Conservation (phyloP, 2,113 vertebrate species). For the Urocolius indicus region DNA sequence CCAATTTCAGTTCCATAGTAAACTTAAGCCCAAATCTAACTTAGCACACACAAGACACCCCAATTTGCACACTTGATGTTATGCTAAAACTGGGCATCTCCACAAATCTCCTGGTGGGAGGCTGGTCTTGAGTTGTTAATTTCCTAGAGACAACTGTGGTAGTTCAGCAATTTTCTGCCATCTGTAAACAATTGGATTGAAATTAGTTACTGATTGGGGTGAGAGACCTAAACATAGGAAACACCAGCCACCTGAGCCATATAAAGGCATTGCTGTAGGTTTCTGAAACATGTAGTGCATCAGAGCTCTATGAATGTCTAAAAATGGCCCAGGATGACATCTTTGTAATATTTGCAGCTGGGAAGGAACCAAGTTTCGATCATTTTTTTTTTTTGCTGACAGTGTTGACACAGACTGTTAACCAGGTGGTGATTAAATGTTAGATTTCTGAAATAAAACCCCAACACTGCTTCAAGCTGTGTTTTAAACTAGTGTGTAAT, state of each 20-base stretch:
- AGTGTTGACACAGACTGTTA: neutral
- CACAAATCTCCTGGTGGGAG: accelerated
- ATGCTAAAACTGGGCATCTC: neutral
- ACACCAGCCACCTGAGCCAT: neutral
- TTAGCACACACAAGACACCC: neutral
- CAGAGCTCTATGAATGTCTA: neutral
- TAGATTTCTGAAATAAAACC: neutral
- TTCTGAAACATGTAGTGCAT: neutral
- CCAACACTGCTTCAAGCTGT: neutral
- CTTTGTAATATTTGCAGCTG: neutral
- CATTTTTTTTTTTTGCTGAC: neutral
- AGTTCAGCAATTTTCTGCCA: neutral
- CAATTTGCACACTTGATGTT: neutral
- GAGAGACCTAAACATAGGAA: neutral
- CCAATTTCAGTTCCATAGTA: neutral
- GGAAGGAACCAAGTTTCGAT: neutral
- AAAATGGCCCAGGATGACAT: neutral
- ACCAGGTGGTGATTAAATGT: neutral
- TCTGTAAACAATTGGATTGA: neutral
- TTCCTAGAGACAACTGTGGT: neutral
- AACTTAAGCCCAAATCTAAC: neutral
- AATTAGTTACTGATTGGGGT: neutral
- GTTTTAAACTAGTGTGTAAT: neutral
- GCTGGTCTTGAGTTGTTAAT: neutral
- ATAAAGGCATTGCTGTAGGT: neutral